phyloP scores from a whole-genome alignment of 2,888 invertebrate genomes.

The Spilarctia lutea region DNA sequence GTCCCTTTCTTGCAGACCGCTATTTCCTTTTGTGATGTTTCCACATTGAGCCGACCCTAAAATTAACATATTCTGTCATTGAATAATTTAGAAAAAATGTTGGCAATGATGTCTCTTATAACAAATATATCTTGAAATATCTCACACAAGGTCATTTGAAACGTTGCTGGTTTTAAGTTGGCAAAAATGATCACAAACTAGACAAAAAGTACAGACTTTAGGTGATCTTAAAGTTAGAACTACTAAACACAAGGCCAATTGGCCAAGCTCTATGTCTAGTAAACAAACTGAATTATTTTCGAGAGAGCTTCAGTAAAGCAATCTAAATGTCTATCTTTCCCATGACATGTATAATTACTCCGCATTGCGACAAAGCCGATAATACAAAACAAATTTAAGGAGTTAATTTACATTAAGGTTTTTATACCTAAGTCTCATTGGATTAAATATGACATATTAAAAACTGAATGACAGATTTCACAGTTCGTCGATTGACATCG shows the following conservation, averaged over 20 bases:
- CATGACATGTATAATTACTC: neutral
- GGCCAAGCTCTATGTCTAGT: neutral
- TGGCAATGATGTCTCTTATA: no score
- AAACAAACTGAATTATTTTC: neutral
- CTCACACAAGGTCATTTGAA: no score
- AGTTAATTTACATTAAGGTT: neutral
- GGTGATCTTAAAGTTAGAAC: no score
- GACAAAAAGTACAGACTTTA: no score
- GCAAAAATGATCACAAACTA: no score
- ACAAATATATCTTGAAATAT: no score
- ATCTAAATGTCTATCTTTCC: neutral
- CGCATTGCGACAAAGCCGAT: conserved; percentile 1
- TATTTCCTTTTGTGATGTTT: neutral
- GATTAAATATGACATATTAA: neutral
- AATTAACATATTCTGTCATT: neutral
- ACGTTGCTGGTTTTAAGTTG: no score
- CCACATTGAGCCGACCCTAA: neutral
- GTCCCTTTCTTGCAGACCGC: neutral
- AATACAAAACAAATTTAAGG: neutral
- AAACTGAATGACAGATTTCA: neutral
- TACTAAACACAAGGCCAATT: no score
- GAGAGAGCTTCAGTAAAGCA: neutral
- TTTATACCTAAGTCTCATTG: neutral
- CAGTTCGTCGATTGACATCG: no score
- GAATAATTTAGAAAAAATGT: no score